Base-by-base conservation (phyloP, 2,113 vertebrate species). In the Haplotaxodon microlepis region DNA sequence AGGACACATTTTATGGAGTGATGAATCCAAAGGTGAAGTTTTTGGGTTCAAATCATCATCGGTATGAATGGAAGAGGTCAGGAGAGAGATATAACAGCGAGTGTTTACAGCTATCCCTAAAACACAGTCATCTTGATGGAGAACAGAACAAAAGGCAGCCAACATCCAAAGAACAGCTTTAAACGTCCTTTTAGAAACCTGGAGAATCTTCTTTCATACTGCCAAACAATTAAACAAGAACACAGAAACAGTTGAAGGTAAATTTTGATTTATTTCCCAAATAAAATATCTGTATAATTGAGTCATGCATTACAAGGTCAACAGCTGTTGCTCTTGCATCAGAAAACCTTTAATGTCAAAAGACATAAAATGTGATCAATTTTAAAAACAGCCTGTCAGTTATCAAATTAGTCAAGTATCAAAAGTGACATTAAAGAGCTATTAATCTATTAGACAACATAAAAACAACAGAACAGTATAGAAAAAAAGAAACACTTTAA, bases 391-490 rank as follows among this genome's bases (percentile, higher is more conserved):
- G 83, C 76, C 80, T 53, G 45, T 89, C 50, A 71, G 87, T 92
- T 90, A 87, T 90, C 85, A 91, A 93, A 91, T 86, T 71, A 80
- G 53, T 91, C 80, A 95, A 91, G 92, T 96, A 94, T 95, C 95
- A 96, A 95, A 95, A 92, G 87, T 54, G 6, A 88, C 66, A 91
- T 90, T 85, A 86, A 92, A 93, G 89, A 90, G 86, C 90, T 88
- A 89, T 88, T 82, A 89, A 90, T 89, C 78, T 89, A 90, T 82
- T 88, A 90, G 85, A 95, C 36, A 84, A 89, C 63, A 86, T 82
- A 53, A 90, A 89, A 83, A 86, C 87, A 83, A 90, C 82, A 90
- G 84, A 84, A 88, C 31, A 38, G 61, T 86, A 71, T 19, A 90
- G 38, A 84, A 84, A 90, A 84, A 76, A 78, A 78, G 63, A 50